Evolutionary conservation across 2,888 invertebrate species (phyloP), one percentile per base, ranked within the genome.

Genomic region (Lysandra bellargus): DNA sequence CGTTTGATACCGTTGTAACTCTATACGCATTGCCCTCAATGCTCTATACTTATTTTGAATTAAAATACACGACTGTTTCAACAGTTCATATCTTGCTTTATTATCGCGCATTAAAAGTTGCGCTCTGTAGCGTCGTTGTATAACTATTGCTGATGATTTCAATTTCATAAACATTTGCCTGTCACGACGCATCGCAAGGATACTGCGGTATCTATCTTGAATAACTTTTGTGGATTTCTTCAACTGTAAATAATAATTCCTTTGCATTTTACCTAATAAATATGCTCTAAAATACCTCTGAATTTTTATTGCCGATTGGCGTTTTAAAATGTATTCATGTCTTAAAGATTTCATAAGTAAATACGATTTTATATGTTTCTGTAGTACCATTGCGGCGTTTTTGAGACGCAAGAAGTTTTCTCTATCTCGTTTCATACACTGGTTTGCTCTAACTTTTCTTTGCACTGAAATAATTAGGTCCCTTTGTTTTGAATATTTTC

Each of bases 11-110:
- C 84, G 82, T 2, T 84, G 82, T 80, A 83, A 88, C 81, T 90
- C 84, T 78, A 84, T 78, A n/a, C 86, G 87, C 93, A 92, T 93
- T 83, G 85, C 80, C 9, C 86, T 81, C 78, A 88, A 85, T 4
- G 95, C 93, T 84, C 90, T 90, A 82, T 89, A 95, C 80, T 87
- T 89, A 1, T 82, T 84, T 85, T 96, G 96, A 23, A 95, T 84
- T 0, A 40, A 33, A 78, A 83, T 81, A 44, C 82, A 81, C 6
- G 87, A 83, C 49, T 83, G 81, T 37, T 81, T 86, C 49, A 85
- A 80, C 57, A 81, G 81, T 37, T 84, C 60, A 81, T 85, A 88
- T 3, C 79, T 79, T 37, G 80, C 80, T 81, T 80, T 85, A 53
- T 79, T 79, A 40, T 80, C 78, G 61, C 83, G 87, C 89, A 87